Evolutionary conservation across 2,888 invertebrate species (phyloP).

Genomic region (Campoletis raptor): DNA sequence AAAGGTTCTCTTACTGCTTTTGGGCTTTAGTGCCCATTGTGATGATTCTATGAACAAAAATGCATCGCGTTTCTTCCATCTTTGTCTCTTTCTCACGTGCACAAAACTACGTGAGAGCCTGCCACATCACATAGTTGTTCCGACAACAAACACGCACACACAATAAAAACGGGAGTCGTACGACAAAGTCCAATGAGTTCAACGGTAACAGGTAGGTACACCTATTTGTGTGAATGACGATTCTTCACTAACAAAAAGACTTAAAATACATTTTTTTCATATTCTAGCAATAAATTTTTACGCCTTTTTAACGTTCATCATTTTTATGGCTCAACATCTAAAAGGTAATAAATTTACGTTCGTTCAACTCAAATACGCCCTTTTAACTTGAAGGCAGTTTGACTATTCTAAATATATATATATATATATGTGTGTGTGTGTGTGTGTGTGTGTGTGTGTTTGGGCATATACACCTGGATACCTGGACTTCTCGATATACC

Average conservation of each 20-base stretch:
- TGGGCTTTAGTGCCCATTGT: constrained; percentile 39
- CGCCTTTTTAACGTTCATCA: not conserved
- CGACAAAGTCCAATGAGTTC: constrained; percentile 70
- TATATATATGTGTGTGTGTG: constrained; percentile 5
- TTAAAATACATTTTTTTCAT: not conserved
- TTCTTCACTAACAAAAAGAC: not conserved
- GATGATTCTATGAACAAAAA: constrained; percentile 46
- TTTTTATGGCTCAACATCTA: constrained; percentile 14
- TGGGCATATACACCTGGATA: constrained; percentile 19
- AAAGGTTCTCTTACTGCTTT: constrained; percentile 51
- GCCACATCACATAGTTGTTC: constrained; percentile 50
- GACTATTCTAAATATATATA: not conserved
- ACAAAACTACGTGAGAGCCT: constrained; percentile 33
- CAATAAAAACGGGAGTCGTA: constrained; percentile 67
- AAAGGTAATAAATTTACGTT: not conserved
- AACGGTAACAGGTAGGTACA: constrained; percentile 67
- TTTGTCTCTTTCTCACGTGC: constrained; percentile 29
- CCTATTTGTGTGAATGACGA: not conserved
- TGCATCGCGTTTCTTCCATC: constrained; percentile 23
- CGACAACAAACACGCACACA: constrained; percentile 36
- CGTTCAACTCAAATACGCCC: not conserved
- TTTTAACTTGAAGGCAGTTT: not conserved
- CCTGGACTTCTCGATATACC: constrained; percentile 42
- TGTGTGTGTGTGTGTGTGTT: not conserved
- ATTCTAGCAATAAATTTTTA: not conserved